These are phyloP conservation scores for Hemistola chrysoprasaria DNA, from an alignment of 2,888 invertebrate species.

Conservation along the genomic window DNA sequence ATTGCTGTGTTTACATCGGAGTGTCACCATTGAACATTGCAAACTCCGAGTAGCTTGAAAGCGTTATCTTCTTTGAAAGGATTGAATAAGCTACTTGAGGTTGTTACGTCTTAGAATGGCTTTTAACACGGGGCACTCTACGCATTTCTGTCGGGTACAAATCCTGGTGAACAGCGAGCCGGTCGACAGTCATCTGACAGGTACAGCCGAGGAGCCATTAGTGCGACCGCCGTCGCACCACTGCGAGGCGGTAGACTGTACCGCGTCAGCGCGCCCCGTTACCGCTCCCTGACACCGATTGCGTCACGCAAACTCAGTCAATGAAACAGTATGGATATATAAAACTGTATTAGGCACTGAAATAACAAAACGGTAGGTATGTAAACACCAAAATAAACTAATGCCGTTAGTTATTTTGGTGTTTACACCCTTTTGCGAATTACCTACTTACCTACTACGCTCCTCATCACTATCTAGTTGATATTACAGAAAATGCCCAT, in stretches of 20 bases:
- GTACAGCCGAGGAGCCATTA: conserved; percentile 62
- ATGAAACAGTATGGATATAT: conserved; percentile 6
- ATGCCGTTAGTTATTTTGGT: too few relatives aligned
- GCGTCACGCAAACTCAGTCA: not conserved
- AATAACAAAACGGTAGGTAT: too few relatives aligned
- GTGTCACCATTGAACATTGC: not conserved
- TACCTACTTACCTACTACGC: too few relatives aligned
- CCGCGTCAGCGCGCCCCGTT: conserved; percentile 1
- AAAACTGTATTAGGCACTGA: too few relatives aligned
- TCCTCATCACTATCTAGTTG: too few relatives aligned
- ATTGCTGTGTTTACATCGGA: not conserved
- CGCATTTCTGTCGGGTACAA: conserved; percentile 39
- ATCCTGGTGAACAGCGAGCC: conserved; percentile 39
- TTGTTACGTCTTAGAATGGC: conserved; percentile 18
- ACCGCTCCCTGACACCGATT: conserved; percentile 3
- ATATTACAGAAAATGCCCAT: too few relatives aligned
- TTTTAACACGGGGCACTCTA: conserved; percentile 34
- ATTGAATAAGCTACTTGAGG: conserved; percentile 11
- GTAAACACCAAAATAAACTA: too few relatives aligned
- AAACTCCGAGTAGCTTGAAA: not conserved
- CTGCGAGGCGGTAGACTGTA: conserved; percentile 2
- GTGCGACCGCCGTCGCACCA: conserved; percentile 29
- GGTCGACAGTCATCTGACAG: conserved; percentile 71
- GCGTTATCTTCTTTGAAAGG: conserved; percentile 10
- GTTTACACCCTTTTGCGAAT: too few relatives aligned